Evolutionary conservation across 2,888 invertebrate genomes (phyloP), one percentile per base, ranked within the genome.

Genomic region (Cryptophagus acutangulus): DNA sequence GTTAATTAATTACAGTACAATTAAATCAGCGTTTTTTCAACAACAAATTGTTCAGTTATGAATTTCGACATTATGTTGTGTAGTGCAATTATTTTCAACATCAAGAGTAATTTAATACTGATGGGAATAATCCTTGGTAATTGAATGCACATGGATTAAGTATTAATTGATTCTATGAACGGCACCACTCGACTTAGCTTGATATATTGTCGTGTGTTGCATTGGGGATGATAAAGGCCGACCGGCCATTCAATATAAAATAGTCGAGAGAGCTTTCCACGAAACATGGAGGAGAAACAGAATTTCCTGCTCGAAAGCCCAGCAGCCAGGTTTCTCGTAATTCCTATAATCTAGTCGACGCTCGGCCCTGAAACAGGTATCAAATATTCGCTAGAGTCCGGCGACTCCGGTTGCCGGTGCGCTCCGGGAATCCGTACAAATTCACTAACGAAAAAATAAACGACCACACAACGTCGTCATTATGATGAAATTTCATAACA

Each of bases 221-320:
- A 15, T 31, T 12, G 31, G 12, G 31, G 8, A 15, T 15, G 31
- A 31, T 31, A 31, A 13, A 31, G 31, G 31, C 12, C 31, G 31
- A 5, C 10, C 28, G 4, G 13, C 6, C 24, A 20, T 20, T 12
- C 4, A 6, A n/a, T 28, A 28, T 28, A 28, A 28, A 28, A 28
- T 28, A 13, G 28, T 28, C n/a, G n/a, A n/a, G n/a, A n/a, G 28
- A 12, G 28, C 28, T 28, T 10, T 28, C 10, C 28, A 9, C 13
- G 4, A n/a, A 31, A 31, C 31, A 31, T n/a, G 3, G n/a, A n/a
- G n/a, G n/a, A n/a, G 31, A 31, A 31, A 31, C 31, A 31, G 14
- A 14, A 31, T 31, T 31, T 31, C 31, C 31, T 14, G 31, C 4
- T 28, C 28, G 4, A 28, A 12, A 28, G 31, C 31, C 31, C 4